A percentile compares a stretch with the other conserved stretches of the same genome.
These are phyloP conservation scores for Pimephales promelas DNA, from an alignment of 2,113 vertebrate species.

Conservation along the genomic window DNA sequence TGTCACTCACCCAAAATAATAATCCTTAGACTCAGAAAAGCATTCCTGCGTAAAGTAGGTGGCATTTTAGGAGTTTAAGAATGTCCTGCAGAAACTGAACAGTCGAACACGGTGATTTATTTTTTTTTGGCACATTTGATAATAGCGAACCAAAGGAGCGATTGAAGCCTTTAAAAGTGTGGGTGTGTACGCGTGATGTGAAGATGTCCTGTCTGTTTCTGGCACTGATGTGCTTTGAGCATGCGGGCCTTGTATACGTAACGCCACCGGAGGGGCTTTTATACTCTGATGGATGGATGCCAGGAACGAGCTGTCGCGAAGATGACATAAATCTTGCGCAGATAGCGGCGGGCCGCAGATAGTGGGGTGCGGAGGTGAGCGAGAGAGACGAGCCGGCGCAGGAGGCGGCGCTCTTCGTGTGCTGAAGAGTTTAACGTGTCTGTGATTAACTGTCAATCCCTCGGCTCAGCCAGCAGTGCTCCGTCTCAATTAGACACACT, in stretches of 20 bases:
- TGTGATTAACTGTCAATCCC: constrained; percentile 78
- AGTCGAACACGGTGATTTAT: background rate
- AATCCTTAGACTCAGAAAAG: constrained; percentile 3
- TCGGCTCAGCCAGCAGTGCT: constrained; percentile 65
- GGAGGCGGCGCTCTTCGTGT: constrained; percentile 61
- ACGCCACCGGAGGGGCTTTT: constrained; percentile 51
- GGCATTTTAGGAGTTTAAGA: constrained; percentile 24
- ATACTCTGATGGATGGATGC: constrained; percentile 66
- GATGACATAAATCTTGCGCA: constrained; percentile 67
- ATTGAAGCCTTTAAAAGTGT: constrained; percentile 1
- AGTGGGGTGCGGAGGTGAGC: constrained; percentile 3
- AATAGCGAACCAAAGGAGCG: constrained; percentile 8
- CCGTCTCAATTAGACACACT: constrained; percentile 68
- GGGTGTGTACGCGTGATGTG: background rate
- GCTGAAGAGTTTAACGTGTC: constrained; percentile 72
- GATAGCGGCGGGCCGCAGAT: constrained; percentile 65
- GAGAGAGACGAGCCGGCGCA: constrained; percentile 56
- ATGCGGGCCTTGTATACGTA: background rate
- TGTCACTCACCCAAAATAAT: constrained; percentile 10
- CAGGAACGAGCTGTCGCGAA: constrained; percentile 57
- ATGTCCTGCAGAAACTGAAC: background rate
- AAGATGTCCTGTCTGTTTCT: constrained; percentile 1
- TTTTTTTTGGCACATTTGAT: background rate
- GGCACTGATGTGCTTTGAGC: constrained; percentile 14
- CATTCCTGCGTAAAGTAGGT: constrained; percentile 24